Evolutionary conservation across 2,113 vertebrate genomes (phyloP).

Genomic region (Charina bottae): DNA sequence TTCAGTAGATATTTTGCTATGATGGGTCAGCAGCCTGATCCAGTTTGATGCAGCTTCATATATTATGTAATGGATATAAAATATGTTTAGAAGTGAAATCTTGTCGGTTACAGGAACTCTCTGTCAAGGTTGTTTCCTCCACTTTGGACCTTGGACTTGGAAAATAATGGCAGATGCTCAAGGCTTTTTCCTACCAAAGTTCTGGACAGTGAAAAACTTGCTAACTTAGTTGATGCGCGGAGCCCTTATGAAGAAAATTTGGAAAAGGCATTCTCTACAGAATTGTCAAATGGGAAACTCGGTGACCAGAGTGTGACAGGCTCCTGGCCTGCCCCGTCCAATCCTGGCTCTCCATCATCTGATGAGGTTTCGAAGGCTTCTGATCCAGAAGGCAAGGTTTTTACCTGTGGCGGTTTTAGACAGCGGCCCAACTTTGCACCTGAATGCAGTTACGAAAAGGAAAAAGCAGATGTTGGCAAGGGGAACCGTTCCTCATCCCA

Average conservation of each 20-base stretch:
- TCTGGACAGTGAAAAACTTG: constrained; percentile 40
- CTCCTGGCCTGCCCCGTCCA: constrained; percentile 57
- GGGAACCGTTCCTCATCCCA: constrained; percentile 38
- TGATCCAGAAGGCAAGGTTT: constrained; percentile 14
- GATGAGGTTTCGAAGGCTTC: constrained; percentile 1
- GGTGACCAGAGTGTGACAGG: constrained; percentile 60
- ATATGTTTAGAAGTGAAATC: neutral
- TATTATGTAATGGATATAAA: neutral
- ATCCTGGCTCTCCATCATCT: constrained; percentile 7
- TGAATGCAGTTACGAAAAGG: neutral
- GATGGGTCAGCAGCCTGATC: neutral
- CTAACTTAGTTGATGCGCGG: constrained; percentile 15
- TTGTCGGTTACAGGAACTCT: constrained; percentile 65
- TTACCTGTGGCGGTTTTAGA: neutral
- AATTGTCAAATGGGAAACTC: constrained; percentile 59
- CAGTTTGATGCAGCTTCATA: neutral
- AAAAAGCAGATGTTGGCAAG: neutral
- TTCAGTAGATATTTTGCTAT: neutral
- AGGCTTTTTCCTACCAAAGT: constrained; percentile 42
- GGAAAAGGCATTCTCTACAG: constrained; percentile 44
- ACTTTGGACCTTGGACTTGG: constrained; percentile 53
- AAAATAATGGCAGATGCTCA: constrained; percentile 25
- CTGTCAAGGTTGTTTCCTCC: constrained; percentile 70
- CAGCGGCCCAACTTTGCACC: constrained; percentile 23
- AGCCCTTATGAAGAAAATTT: constrained; percentile 34